A percentile compares a stretch with the other conserved stretches of the same genome.
phyloP scores from a whole-genome alignment of 2,797 vertebrate species.

The Argya squamiceps region DNA sequence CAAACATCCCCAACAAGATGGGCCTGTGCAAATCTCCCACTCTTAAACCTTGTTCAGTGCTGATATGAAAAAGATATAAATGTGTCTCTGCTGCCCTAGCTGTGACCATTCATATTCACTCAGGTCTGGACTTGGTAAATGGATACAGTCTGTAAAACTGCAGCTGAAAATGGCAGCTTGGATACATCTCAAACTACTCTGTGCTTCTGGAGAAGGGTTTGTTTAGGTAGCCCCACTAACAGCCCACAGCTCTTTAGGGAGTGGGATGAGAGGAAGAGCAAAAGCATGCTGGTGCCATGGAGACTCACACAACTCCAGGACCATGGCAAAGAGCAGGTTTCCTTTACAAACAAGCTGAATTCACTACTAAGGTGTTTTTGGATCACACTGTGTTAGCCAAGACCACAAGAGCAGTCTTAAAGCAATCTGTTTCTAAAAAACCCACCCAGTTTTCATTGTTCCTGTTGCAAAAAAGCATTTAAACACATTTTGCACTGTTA shows the following conservation, averaged over 20 bases:
- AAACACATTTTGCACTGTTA: not conserved
- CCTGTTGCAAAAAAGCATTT: not conserved
- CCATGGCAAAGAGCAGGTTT: not conserved
- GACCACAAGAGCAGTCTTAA: not conserved
- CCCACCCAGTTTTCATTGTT: not conserved
- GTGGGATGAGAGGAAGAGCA: not conserved
- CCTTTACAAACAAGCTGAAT: not conserved
- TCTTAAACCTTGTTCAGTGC: not conserved
- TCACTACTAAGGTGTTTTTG: not conserved
- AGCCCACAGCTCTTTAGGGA: not conserved
- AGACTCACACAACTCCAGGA: not conserved
- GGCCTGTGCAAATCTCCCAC: not conserved
- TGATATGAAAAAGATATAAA: not conserved
- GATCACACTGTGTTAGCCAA: not conserved
- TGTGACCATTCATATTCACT: not conserved
- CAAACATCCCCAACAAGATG: not conserved
- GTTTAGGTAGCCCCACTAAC: not conserved
- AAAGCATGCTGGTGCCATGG: not conserved
- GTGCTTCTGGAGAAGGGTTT: not conserved
- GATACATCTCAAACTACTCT: not conserved
- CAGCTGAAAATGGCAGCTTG: not conserved
- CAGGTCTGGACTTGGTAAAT: not conserved
- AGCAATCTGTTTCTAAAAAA: not conserved
- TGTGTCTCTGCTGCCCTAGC: not conserved
- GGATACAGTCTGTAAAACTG: not conserved